These are phyloP conservation scores for Guaruba guarouba DNA, from an alignment of 2,113 vertebrate genomes.

Conservation along the genomic window DNA sequence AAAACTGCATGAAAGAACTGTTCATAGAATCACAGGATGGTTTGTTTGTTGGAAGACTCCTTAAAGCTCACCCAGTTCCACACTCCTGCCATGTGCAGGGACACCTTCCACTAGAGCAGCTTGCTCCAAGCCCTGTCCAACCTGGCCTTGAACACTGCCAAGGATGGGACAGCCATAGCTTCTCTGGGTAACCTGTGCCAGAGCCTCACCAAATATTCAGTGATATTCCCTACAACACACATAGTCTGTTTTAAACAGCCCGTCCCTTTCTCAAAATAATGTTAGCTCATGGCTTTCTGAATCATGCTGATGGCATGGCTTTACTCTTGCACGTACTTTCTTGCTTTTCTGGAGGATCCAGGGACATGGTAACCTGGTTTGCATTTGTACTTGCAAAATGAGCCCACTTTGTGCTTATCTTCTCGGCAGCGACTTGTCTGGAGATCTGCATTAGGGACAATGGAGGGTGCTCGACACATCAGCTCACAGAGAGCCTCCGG, in stretches of 20 bases:
- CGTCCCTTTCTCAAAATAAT: not conserved
- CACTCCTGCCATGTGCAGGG: not conserved
- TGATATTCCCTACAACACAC: not conserved
- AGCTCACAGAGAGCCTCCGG: slow-evolving; percentile 95
- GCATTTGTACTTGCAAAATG: slow-evolving; percentile 97
- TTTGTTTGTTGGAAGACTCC: not conserved
- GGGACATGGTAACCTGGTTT: slow-evolving; percentile 92
- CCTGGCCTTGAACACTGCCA: not conserved
- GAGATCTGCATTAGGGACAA: slow-evolving; percentile 86
- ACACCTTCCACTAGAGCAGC: not conserved
- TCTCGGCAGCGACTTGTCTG: slow-evolving; percentile 89
- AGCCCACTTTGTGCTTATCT: slow-evolving; percentile 92
- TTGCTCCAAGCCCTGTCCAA: not conserved
- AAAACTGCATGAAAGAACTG: not conserved
- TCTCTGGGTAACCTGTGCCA: not conserved
- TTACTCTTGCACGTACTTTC: slow-evolving; percentile 77
- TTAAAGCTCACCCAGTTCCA: not conserved
- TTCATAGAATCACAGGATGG: not conserved
- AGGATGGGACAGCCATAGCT: not conserved
- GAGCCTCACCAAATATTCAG: not conserved
- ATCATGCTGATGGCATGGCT: not conserved
- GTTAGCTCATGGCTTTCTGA: not conserved
- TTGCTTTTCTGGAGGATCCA: slow-evolving; percentile 82
- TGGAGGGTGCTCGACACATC: slow-evolving; percentile 88
- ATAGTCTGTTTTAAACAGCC: not conserved